Evolutionary conservation across 1,140 invertebrate species (phyloP).

Genomic region (Drosophila bifasciata): DNA sequence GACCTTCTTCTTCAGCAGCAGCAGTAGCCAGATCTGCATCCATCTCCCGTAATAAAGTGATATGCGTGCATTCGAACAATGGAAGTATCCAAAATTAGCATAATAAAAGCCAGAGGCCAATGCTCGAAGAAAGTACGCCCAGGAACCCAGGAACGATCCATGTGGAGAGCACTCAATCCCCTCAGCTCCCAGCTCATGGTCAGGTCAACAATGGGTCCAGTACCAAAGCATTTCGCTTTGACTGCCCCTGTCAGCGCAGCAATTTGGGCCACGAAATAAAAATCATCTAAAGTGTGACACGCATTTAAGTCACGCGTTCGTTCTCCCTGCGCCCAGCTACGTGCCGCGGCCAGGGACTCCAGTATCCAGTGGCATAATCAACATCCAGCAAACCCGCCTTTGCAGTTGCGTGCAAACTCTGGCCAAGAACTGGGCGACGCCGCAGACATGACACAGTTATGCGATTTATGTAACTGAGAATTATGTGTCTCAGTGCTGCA

Average conservation of each 20-base stretch:
- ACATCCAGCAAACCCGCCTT: background rate
- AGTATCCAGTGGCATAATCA: slow-evolving; percentile 26
- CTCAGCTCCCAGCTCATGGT: slow-evolving; percentile 15
- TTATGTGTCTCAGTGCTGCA: slow-evolving; percentile 73
- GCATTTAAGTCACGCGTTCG: slow-evolving; percentile 65
- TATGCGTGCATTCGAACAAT: slow-evolving; percentile 76
- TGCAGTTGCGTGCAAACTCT: slow-evolving; percentile 46
- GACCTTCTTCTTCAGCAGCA: slow-evolving; percentile 33
- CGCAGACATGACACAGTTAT: slow-evolving; percentile 75
- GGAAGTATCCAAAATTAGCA: slow-evolving; percentile 79
- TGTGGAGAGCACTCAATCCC: slow-evolving; percentile 38
- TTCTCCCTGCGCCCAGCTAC: slow-evolving; percentile 33
- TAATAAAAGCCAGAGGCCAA: slow-evolving; percentile 75
- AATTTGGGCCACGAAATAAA: slow-evolving; percentile 39
- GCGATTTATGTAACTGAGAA: slow-evolving; percentile 79
- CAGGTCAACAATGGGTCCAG: slow-evolving; percentile 30
- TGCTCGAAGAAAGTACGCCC: slow-evolving; percentile 37
- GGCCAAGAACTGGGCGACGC: slow-evolving; percentile 40
- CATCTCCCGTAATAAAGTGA: slow-evolving; percentile 76
- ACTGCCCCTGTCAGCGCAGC: slow-evolving; percentile 40
- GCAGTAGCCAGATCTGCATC: slow-evolving; percentile 38
- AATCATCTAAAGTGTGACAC: slow-evolving; percentile 53
- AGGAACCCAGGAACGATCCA: too few relatives aligned
- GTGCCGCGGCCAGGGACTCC: slow-evolving; percentile 36
- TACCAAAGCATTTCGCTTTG: slow-evolving; percentile 44